These are phyloP conservation scores for Stegastes partitus DNA, from an alignment of 2,113 vertebrate species.

Conservation along the genomic window DNA sequence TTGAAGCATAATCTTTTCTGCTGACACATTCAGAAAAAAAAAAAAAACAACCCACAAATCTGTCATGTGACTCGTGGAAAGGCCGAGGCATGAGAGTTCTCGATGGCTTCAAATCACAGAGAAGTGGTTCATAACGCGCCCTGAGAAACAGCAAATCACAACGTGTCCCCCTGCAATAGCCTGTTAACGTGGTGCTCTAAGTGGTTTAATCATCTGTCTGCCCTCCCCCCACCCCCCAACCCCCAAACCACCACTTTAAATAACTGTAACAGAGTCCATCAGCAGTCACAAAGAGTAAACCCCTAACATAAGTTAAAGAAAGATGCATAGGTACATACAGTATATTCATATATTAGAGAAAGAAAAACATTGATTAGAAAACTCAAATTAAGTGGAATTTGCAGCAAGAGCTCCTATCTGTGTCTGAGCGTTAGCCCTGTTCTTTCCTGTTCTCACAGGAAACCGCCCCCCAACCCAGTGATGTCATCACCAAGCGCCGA, in stretches of 20 bases:
- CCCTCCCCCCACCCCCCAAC: neutral
- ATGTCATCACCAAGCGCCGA: slow-evolving; percentile 36
- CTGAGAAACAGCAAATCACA: slow-evolving; percentile 71
- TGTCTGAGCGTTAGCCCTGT: neutral
- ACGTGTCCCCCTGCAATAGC: neutral
- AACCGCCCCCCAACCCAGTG: slow-evolving; percentile 14
- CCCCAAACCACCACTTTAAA: neutral
- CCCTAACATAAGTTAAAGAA: slow-evolving; percentile 75
- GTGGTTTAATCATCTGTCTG: slow-evolving; percentile 39
- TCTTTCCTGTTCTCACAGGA: slow-evolving; percentile 24
- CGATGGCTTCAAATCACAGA: slow-evolving; percentile 14
- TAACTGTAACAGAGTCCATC: slow-evolving; percentile 49
- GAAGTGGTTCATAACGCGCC: slow-evolving; percentile 74
- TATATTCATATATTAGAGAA: slow-evolving; percentile 59
- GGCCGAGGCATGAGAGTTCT: neutral
- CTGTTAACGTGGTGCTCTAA: neutral
- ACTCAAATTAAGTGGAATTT: slow-evolving; percentile 13
- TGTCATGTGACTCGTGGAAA: neutral
- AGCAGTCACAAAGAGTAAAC: slow-evolving; percentile 68
- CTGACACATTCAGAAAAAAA: neutral
- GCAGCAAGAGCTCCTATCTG: slow-evolving; percentile 33
- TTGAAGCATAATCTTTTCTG: neutral
- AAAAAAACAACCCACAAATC: neutral
- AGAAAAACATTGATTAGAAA: slow-evolving; percentile 53
- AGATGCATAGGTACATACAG: slow-evolving; percentile 64